Evolutionary conservation across 2,113 vertebrate species (phyloP).

Genomic region (Hirundichthys speculiger): DNA sequence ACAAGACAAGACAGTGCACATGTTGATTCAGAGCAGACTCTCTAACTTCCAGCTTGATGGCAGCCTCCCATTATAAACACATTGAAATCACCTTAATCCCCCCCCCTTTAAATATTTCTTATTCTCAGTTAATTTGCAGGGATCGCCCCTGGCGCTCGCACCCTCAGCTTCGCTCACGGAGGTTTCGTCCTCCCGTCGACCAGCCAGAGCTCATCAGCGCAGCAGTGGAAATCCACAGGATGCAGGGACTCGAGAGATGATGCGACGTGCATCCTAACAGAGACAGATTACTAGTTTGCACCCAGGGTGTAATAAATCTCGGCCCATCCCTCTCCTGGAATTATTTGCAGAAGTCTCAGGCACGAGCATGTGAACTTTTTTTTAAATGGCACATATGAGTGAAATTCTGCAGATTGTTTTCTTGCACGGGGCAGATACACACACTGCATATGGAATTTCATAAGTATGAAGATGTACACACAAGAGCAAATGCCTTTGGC

Average conservation of each 20-base stretch:
- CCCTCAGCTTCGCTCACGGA: conserved; percentile 35
- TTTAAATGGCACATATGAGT: neutral
- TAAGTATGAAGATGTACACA: conserved; percentile 5
- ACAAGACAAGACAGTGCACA: conserved; percentile 51
- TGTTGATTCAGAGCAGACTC: conserved; percentile 54
- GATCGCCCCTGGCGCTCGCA: conserved; percentile 31
- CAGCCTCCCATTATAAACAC: conserved; percentile 31
- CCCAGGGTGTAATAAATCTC: conserved; percentile 31
- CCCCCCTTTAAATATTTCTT: conserved; percentile 42
- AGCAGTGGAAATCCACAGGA: conserved; percentile 27
- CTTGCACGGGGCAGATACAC: neutral
- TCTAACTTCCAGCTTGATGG: conserved; percentile 21
- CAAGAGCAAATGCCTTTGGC: conserved; percentile 10
- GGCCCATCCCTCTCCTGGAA: conserved; percentile 31
- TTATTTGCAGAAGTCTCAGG: conserved; percentile 19
- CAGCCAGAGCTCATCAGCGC: conserved; percentile 32
- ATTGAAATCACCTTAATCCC: conserved; percentile 48
- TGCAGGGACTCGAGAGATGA: neutral
- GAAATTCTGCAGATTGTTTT: neutral
- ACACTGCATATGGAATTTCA: conserved; percentile 18
- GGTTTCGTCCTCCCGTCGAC: conserved; percentile 39
- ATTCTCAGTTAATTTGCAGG: conserved; percentile 48
- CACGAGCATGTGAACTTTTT: conserved; percentile 6
- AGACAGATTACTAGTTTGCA: conserved; percentile 39
- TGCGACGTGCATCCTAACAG: conserved; percentile 22